These are phyloP conservation scores for Mesorhabditis spiculigera DNA, from an alignment of 2,888 invertebrate species.

Conservation along the genomic window DNA sequence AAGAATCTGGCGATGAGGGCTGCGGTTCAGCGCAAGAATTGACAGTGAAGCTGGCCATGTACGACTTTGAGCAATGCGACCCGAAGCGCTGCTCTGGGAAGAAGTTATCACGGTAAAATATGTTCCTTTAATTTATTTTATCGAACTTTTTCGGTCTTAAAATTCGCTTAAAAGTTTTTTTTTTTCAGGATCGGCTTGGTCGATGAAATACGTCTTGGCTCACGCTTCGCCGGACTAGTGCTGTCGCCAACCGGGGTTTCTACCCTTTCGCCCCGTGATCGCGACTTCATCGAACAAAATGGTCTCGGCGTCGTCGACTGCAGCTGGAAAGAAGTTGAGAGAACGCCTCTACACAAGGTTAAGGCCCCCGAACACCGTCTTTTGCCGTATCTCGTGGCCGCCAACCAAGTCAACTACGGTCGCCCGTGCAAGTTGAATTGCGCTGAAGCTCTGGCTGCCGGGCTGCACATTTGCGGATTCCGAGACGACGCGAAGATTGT, in stretches of 20 bases:
- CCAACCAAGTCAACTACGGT: slow-evolving; percentile 97
- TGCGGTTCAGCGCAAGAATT: slow-evolving; percentile 58
- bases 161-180: no score
- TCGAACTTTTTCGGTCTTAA: no score
- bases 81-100: slow-evolving; percentile 94
- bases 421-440: slow-evolving; percentile 91
- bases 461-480: slow-evolving; percentile 78
- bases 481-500: slow-evolving; percentile 62
- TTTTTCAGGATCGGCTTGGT: slow-evolving; percentile 26
- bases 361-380: slow-evolving; percentile 62
- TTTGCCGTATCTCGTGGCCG: slow-evolving; percentile 90
- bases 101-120: slow-evolving; percentile 64
- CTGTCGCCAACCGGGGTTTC: slow-evolving; percentile 71
- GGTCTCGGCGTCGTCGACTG: slow-evolving; percentile 98
- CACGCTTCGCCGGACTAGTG: slow-evolving; percentile 62
- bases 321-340: slow-evolving; percentile 90
- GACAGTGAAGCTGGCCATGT: slow-evolving; percentile 81
- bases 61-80: slow-evolving; percentile 98
- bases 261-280: slow-evolving; percentile 81
- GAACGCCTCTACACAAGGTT: slow-evolving; percentile 77
- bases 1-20: slow-evolving; percentile 13
- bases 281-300: slow-evolving; percentile 60
- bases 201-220: slow-evolving; percentile 29
- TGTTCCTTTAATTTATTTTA: background rate
- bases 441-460: slow-evolving; percentile 93